These are phyloP conservation scores for Ceratosolen solmsi DNA, from an alignment of 1,140 invertebrate species.

Conservation along the genomic window DNA sequence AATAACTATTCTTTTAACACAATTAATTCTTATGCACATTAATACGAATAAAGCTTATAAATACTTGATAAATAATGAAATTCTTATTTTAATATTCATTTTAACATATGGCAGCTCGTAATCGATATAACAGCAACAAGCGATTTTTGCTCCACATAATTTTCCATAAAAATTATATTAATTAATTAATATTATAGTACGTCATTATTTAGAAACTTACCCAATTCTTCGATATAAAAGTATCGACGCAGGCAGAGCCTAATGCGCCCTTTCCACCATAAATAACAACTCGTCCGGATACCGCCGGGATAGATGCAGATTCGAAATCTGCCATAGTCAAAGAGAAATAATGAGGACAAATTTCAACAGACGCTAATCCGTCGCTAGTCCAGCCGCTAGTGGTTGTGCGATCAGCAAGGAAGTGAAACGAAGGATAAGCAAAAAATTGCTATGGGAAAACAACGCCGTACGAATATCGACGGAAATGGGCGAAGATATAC, in stretches of 20 bases:
- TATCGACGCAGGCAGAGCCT: slow-evolving; percentile 87
- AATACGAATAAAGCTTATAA: too few species aligned
- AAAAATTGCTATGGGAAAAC: not conserved
- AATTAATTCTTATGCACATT: too few species aligned
- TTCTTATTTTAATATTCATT: not conserved
- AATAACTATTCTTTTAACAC: too few species aligned
- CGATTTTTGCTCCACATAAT: slow-evolving; percentile 11
- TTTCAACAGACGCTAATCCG: not conserved
- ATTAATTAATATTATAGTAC: not conserved
- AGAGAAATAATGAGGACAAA: not conserved
- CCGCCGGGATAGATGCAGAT: too few species aligned
- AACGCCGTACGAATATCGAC: not conserved
- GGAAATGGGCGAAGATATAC: not conserved
- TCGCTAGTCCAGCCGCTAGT: too few species aligned
- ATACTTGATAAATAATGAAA: not conserved
- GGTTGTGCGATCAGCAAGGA: too few species aligned
- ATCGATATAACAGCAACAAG: slow-evolving; percentile 48
- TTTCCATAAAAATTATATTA: not conserved
- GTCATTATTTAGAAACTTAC: slow-evolving; percentile 74
- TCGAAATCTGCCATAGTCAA: slow-evolving; percentile 65
- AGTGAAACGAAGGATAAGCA: too few species aligned
- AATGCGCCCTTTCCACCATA: slow-evolving; percentile 97
- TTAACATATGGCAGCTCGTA: not conserved
- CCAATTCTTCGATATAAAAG: slow-evolving; percentile 93
- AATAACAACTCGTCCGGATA: slow-evolving; percentile 85